Percentiles rank a stretch among this genome's conserved stretches.
Conservation (phyloP, 2,888 invertebrate genomes). For the Pycnomerus fuliginosus region DNA sequence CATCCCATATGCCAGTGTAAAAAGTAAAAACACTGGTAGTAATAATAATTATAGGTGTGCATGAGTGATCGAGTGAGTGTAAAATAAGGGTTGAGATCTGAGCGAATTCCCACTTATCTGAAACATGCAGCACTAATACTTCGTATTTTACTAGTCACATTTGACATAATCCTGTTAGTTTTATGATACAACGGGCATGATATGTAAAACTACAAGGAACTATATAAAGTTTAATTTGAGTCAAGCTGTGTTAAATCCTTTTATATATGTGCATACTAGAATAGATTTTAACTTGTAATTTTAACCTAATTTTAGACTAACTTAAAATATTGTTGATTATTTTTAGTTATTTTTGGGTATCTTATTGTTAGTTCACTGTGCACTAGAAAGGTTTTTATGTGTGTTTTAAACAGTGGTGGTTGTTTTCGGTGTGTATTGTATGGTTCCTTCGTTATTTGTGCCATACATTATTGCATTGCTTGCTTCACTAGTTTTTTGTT, state of each 20-base stretch:
- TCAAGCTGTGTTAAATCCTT: constrained; percentile 15
- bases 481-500: constrained; percentile 16
- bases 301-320: constrained; percentile 14
- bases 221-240: constrained; percentile 8
- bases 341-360: constrained; percentile 21
- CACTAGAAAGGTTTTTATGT: constrained; percentile 23
- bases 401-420: constrained; percentile 20
- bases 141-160: constrained; percentile 23
- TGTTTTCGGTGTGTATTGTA: constrained; percentile 24
- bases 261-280: constrained; percentile 22
- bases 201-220: constrained; percentile 6
- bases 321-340: constrained; percentile 21
- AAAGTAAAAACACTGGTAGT: no score
- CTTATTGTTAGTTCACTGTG: constrained; percentile 23
- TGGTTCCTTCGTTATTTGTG: constrained; percentile 24
- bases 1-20: no score
- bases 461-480: constrained; percentile 21
- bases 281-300: constrained; percentile 14
- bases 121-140: constrained; percentile 14
- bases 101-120: constrained; percentile 16
- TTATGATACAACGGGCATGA: constrained; percentile 2
- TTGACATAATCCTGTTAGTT: constrained; percentile 19
- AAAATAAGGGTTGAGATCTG: neutral
- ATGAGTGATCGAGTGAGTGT: no score
- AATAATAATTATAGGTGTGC: no score